A percentile compares a stretch with the other conserved stretches of the same genome.
These are phyloP conservation scores for Sarcophaga subvicina DNA, from an alignment of 2,888 invertebrate species.

Conservation along the genomic window DNA sequence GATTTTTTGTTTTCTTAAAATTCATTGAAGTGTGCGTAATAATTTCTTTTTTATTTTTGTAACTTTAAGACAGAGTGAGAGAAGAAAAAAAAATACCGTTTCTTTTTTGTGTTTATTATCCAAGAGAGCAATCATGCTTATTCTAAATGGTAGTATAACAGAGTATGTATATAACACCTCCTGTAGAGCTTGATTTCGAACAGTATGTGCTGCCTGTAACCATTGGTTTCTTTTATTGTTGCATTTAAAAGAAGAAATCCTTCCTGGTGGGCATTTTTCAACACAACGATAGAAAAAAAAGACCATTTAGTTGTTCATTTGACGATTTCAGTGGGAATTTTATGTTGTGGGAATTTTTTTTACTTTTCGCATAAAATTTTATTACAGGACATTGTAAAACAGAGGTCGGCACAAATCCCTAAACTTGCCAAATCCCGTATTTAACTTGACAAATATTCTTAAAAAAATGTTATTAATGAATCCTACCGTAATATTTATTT, in stretches of 20 bases:
- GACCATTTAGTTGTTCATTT: neutral
- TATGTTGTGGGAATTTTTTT: neutral
- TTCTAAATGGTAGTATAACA: constrained; percentile 19
- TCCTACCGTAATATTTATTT: too few species aligned
- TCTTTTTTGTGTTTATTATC: constrained; percentile 24
- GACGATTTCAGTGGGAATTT: neutral
- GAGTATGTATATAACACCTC: constrained; percentile 53
- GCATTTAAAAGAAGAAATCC: constrained; percentile 36
- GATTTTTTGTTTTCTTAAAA: neutral
- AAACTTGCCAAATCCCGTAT: too few species aligned
- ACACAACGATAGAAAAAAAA: neutral
- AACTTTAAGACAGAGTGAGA: neutral
- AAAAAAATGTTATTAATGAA: too few species aligned
- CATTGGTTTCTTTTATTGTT: constrained; percentile 58
- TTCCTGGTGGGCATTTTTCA: constrained; percentile 41
- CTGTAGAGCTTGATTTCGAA: constrained; percentile 38
- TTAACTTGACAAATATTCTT: too few species aligned
- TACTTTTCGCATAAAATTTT: neutral
- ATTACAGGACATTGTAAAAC: too few species aligned
- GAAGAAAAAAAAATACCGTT: neutral
- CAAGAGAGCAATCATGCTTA: constrained; percentile 62
- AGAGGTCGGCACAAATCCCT: too few species aligned
- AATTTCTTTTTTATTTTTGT: neutral
- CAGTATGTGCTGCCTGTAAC: neutral
- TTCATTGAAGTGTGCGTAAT: neutral